Conservation (phyloP, 2,888 invertebrate genomes). For the Macrophya annulata region DNA sequence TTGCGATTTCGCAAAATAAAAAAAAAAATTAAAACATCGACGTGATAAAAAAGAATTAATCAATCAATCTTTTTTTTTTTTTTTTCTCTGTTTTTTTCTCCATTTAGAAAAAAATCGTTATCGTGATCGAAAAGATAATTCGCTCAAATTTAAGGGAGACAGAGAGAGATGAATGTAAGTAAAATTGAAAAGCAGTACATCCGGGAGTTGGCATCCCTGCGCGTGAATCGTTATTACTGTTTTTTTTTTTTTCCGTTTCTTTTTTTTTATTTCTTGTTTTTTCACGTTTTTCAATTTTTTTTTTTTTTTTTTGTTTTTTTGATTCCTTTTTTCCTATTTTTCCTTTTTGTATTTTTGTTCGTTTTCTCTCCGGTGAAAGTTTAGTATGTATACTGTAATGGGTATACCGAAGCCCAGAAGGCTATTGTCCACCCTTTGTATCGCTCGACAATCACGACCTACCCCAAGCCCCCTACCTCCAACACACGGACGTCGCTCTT, state of each 20-base stretch:
- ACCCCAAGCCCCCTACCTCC: constrained; percentile 70
- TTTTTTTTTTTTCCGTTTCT: background rate
- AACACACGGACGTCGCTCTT: constrained; percentile 59
- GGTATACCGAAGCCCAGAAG: constrained; percentile 68
- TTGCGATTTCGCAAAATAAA: background rate
- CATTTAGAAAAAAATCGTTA: background rate
- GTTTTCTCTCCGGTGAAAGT: constrained; percentile 14
- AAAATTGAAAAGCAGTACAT: background rate
- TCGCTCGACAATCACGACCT: constrained; percentile 79
- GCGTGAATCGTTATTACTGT: background rate
- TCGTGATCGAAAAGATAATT: background rate
- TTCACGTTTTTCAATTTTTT: background rate
- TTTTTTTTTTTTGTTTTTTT: background rate
- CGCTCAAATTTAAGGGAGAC: background rate
- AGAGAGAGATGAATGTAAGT: background rate
- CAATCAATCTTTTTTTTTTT: background rate
- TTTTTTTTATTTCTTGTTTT: background rate
- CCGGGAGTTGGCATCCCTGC: background rate
- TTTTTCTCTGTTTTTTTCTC: background rate
- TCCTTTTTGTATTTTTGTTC: constrained; percentile 47
- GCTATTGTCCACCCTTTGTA: constrained; percentile 78
- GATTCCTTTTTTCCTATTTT: background rate
- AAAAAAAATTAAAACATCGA: background rate
- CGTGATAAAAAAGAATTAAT: background rate
- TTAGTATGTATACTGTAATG: constrained; percentile 41